Evolutionary conservation across 2,113 vertebrate species (phyloP), one percentile per base, ranked within the genome.

Genomic region (Arizona elegans): DNA sequence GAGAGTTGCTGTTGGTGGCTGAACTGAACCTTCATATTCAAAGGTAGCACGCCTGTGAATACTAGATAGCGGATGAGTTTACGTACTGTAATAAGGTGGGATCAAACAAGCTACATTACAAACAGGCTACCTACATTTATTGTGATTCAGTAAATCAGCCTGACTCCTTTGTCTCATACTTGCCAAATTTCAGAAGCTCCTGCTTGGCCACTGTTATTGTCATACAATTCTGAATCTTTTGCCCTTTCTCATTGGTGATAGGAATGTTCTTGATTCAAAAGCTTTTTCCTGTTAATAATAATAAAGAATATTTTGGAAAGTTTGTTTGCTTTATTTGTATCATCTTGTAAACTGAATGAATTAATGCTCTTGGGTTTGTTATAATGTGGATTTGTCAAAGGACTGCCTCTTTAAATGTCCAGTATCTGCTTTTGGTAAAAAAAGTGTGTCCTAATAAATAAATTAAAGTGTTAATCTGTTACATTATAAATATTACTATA

Each of bases 361-460:
- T 13, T 17, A n/a, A 43, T 91, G 86, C 24, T 93, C 81, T 92
- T 95, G 75, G 62, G 89, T 90, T 94, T 94, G 88, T 91, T 95
- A 65, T 0, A 11, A 70, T 53, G 43, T 33, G 93, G 90, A 95
- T 93, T 87, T 95, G 92, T 94, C 93, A 89, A 53, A 62, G 59
- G 24, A 62, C 9, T 62, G 94, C 91, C 92, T 94, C 9, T 50
- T 26, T 50, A 8, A 5, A 3, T 8, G 1, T 4, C 3, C 24
- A 95, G 92, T 81, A 2, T 8, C 56, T 3, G 8, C 81, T 70
- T 90, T 19, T 2, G 0, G 11, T 93, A 93, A 47, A 0, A 88
- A 62, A 87, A 92, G 91, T 38, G 52, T 86, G 0, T 56, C 91
- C 85, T 93, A 53, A 56, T 38, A 95, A 91, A 94, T 92, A 65